Evolutionary conservation across 2,888 invertebrate genomes (phyloP).

Genomic region (Adela reaumurella): DNA sequence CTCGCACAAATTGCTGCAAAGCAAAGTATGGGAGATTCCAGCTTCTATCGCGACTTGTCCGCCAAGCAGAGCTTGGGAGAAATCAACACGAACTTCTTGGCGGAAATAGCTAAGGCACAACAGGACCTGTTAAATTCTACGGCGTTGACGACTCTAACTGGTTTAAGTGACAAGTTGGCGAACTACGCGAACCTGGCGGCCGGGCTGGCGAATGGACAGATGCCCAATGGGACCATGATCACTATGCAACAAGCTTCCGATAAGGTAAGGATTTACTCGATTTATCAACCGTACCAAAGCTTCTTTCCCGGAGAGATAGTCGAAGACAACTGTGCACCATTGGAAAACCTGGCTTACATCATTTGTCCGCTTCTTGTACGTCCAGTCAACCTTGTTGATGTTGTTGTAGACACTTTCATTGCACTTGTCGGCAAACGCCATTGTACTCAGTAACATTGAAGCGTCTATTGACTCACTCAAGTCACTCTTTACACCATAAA

Average conservation of each 20-base stretch:
- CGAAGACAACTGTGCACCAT: too few relatives aligned
- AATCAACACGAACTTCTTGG: slow-evolving; percentile 16
- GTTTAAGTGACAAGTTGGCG: slow-evolving; percentile 13
- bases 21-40: slow-evolving; percentile 21
- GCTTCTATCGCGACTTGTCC: slow-evolving; percentile 19
- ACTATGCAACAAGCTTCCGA: slow-evolving; percentile 2
- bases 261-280: neutral
- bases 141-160: slow-evolving; percentile 5
- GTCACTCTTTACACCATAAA: too few relatives aligned
- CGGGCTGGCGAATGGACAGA: slow-evolving; percentile 9
- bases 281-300: too few relatives aligned
- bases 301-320: too few relatives aligned
- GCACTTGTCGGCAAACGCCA: too few relatives aligned
- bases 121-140: slow-evolving; percentile 25
- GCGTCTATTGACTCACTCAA: too few relatives aligned
- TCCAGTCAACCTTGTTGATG: too few relatives aligned
- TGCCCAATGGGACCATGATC: slow-evolving; percentile 9
- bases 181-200: slow-evolving; percentile 12
- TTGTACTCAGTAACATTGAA: too few relatives aligned
- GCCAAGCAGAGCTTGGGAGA: slow-evolving; percentile 25
- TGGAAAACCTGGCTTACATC: too few relatives aligned
- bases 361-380: too few relatives aligned
- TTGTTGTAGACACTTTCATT: too few relatives aligned
- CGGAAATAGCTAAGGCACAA: slow-evolving; percentile 11
- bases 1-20: slow-evolving; percentile 22